These are phyloP conservation scores for Parus major DNA, from an alignment of 2,113 vertebrate genomes.

Conservation along the genomic window DNA sequence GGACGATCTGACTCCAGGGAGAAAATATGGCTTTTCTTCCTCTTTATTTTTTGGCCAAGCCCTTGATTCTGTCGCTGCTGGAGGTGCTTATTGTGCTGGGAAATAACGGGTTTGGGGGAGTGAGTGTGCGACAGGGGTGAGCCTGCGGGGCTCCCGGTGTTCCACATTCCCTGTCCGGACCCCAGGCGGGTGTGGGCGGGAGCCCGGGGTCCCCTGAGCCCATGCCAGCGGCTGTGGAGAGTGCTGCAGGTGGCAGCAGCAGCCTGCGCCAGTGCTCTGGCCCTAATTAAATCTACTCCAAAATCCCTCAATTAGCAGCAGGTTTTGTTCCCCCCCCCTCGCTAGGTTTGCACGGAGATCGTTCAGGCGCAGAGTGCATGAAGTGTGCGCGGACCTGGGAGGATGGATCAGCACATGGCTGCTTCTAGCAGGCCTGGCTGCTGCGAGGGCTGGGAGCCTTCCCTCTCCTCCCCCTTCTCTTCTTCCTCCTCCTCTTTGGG, in stretches of 20 bases:
- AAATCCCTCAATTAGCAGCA: background rate
- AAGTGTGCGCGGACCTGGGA: background rate
- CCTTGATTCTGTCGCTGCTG: background rate
- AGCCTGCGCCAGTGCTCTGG: background rate
- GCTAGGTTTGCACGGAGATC: background rate
- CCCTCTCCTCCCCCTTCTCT: background rate
- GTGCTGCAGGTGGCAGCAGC: slow-evolving; percentile 67
- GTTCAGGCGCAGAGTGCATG: background rate
- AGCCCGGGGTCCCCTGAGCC: background rate
- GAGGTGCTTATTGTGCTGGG: background rate
- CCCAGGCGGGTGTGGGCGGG: fast-evolving
- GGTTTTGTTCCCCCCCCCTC: background rate
- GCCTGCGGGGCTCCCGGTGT: fast-evolving
- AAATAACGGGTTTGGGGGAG: background rate
- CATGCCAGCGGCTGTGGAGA: background rate
- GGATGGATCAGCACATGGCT: background rate
- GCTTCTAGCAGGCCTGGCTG: background rate
- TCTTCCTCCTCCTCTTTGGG: background rate
- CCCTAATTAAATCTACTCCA: slow-evolving; percentile 41
- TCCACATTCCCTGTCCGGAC: background rate
- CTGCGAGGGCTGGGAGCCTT: background rate
- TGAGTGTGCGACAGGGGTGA: fast-evolving
- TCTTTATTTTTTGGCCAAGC: background rate
- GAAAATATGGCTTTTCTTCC: background rate
- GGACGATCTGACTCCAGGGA: background rate